These are phyloP conservation scores for Calyptomena viridis DNA, from an alignment of 2,113 vertebrate species.

Conservation along the genomic window DNA sequence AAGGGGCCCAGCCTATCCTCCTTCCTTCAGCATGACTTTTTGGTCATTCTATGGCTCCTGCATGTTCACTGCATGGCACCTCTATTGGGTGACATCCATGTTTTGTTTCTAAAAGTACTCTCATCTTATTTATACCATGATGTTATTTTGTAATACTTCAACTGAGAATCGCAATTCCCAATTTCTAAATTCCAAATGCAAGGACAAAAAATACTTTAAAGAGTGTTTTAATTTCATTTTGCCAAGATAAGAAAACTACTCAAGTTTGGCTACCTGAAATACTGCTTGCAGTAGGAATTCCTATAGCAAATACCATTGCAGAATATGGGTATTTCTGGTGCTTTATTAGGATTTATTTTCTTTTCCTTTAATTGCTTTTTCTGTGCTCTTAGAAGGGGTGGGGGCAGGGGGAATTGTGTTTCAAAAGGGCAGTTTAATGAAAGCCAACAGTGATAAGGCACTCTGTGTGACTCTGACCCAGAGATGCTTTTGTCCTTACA, in stretches of 20 bases:
- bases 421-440: not conserved
- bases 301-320: not conserved
- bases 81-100: not conserved
- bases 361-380: not conserved
- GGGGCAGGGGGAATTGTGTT: not conserved
- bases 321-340: not conserved
- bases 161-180: not conserved
- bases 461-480: not conserved
- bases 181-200: not conserved
- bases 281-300: not conserved
- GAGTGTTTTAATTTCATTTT: not conserved
- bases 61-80: not conserved
- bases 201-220: not conserved
- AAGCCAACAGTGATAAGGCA: not conserved
- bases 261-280: not conserved
- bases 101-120: not conserved
- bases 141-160: not conserved
- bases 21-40: not conserved
- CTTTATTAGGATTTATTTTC: not conserved
- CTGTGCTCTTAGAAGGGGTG: not conserved
- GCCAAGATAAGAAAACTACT: not conserved
- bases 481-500: not conserved
- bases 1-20: too few species aligned
- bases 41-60: not conserved
- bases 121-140: not conserved